Conservation (phyloP, 2,888 invertebrate genomes). For the Orthosia incerta region DNA sequence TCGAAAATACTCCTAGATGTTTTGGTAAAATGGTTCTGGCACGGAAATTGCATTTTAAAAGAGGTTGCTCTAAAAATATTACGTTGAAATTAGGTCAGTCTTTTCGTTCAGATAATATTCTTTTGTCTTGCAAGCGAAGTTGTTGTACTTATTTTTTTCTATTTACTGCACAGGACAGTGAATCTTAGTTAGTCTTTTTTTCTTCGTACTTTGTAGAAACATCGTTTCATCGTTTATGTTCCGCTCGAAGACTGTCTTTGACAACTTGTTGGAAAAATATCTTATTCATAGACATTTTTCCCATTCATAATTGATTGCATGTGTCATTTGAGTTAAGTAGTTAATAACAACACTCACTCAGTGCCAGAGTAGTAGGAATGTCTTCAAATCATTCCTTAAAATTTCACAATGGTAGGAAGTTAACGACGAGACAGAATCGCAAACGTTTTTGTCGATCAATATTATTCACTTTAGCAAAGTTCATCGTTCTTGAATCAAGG, state of each 20-base stretch:
- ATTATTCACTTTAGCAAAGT: conserved; percentile 63
- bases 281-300: background rate
- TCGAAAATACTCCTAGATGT: conserved; percentile 48
- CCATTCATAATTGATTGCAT: background rate
- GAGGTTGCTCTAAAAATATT: conserved; percentile 63
- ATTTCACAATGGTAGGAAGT: conserved; percentile 34
- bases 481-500: conserved; percentile 66
- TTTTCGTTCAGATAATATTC: conserved; percentile 46
- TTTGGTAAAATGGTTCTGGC: conserved; percentile 54
- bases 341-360: conserved; percentile 2
- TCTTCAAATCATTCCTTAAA: conserved; percentile 24
- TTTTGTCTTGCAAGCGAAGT: conserved; percentile 55
- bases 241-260: background rate
- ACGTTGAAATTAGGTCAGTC: conserved; percentile 59
- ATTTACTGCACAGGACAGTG: conserved; percentile 34
- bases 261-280: conserved; percentile 6
- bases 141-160: conserved; percentile 42
- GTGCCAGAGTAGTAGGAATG: background rate
- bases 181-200: conserved; percentile 13
- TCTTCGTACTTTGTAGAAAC: conserved; percentile 17
- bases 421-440: conserved; percentile 15
- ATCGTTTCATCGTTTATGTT: conserved; percentile 21
- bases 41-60: conserved; percentile 64
- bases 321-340: background rate
- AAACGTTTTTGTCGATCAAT: conserved; percentile 54